Base-by-base conservation (phyloP, 1,140 invertebrate species). In the Pseudomyrmex pallidus region DNA sequence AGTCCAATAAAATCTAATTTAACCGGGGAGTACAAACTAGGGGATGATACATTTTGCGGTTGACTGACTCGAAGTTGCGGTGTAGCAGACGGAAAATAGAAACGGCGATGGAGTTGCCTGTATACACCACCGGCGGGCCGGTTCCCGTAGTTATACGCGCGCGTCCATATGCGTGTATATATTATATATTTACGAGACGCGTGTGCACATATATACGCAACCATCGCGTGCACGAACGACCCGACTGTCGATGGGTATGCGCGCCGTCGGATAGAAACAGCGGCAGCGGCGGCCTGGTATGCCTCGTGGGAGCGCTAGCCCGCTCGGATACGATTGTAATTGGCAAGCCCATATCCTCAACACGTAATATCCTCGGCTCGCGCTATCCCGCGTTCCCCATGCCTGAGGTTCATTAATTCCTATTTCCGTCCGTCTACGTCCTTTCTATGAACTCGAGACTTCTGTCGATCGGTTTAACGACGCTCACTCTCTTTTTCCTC, bases 1-100 rank as follows among this genome's bases (percentile, higher is more conserved):
- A 90, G 89, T 90, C 87, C 90, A 88, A 91, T 91, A 91, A 91
- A 91, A 91, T 91, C 90, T 91, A 91, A 91, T 91, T 91, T 91
- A 91, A 89, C 90, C 90, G 56, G 87, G 67, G 86, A 86, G 83
- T 82, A 90, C 87, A 89, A 90, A 90, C 87, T 89, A 83, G 86
- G 88, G 89, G 88, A 88, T 90, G 90, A 90, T 91, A 88, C 90
- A 91, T 90, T 91, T 89, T 91, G 90, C 83, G 90, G 90, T 89
- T 83, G 90, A 88, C 83, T 86, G 90, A 90, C 87, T 90, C 86
- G 82, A 89, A 90, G 85, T 89, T 91, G 90, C 70, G 85, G 90
- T 84, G 59, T 83, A 82, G 77, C 86, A 85, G 85, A 89, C 84
- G 86, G 90, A 90, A 90, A 90, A 90, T 91, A 85, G 90, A 85